phyloP scores from a whole-genome alignment of 2,797 vertebrate genomes.

The Enteromius anoplus region DNA sequence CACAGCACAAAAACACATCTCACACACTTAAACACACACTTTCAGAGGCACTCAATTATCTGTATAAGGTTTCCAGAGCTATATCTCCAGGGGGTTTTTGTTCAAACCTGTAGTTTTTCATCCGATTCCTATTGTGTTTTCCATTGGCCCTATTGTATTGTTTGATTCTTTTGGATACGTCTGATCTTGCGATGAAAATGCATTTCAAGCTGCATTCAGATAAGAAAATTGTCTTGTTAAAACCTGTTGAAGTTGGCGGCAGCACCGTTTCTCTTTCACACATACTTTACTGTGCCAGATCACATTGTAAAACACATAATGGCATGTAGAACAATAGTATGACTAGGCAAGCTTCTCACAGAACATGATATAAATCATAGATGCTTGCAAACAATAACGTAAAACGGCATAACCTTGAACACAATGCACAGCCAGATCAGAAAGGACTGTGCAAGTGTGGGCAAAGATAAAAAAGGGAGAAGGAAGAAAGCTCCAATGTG shows the following conservation, averaged over 20 bases:
- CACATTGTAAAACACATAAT: slow-evolving; percentile 73
- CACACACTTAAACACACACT: slow-evolving; percentile 57
- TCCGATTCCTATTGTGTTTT: slow-evolving; percentile 39
- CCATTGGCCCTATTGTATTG: slow-evolving; percentile 14
- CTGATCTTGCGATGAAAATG: slow-evolving; percentile 41
- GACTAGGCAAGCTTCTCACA: slow-evolving; percentile 70
- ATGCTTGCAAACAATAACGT: slow-evolving; percentile 30
- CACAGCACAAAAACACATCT: slow-evolving; percentile 52
- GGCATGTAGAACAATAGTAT: slow-evolving; percentile 73
- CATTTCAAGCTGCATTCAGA: slow-evolving; percentile 65
- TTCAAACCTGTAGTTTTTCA: slow-evolving; percentile 7
- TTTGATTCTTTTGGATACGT: slow-evolving; percentile 23
- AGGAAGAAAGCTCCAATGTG: neutral
- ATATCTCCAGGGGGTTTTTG: neutral
- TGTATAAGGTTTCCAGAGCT: slow-evolving; percentile 34
- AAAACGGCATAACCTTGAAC: slow-evolving; percentile 29
- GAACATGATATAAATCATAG: slow-evolving; percentile 63
- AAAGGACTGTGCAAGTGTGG: slow-evolving; percentile 34
- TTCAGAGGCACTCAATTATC: slow-evolving; percentile 60
- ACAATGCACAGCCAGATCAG: slow-evolving; percentile 16
- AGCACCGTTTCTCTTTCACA: slow-evolving; percentile 57
- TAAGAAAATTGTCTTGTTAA: slow-evolving; percentile 74
- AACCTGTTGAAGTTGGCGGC: slow-evolving; percentile 70
- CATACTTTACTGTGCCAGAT: slow-evolving; percentile 67
- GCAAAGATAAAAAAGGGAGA: slow-evolving; percentile 24